Conservation (phyloP, 2,888 invertebrate genomes). For the Drosophila nr. perissopoda region DNA sequence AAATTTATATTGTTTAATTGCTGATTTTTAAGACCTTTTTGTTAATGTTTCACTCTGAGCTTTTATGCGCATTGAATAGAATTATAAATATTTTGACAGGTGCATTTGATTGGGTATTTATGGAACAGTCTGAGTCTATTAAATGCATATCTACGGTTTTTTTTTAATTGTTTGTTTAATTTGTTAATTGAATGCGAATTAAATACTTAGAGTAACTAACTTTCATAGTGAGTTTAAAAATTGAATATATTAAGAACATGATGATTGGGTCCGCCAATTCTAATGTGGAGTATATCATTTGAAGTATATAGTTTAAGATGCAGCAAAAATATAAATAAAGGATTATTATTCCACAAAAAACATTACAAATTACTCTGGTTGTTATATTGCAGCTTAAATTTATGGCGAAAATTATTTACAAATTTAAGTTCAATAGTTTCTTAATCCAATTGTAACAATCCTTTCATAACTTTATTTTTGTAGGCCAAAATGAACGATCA, state of each 20-base stretch:
- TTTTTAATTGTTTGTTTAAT: slow-evolving; percentile 24
- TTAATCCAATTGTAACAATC: background rate
- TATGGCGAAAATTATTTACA: background rate
- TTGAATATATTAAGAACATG: too few species aligned
- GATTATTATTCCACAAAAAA: background rate
- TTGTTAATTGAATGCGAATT: slow-evolving; percentile 28
- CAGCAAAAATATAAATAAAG: background rate
- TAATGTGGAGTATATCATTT: background rate
- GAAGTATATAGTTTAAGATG: background rate
- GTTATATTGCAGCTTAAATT: background rate
- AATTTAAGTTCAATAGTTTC: background rate
- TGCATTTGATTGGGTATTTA: slow-evolving; percentile 22
- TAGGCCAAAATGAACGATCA: slow-evolving; percentile 86
- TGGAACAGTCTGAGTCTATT: background rate
- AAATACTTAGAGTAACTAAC: background rate
- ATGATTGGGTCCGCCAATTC: background rate
- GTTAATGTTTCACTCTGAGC: slow-evolving; percentile 27
- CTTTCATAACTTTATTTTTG: slow-evolving; percentile 8
- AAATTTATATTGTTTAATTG: slow-evolving; percentile 7
- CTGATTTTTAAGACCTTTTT: slow-evolving; percentile 11
- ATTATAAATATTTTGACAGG: slow-evolving; percentile 43
- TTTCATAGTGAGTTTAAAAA: too few species aligned
- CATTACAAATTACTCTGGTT: background rate
- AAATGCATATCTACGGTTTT: slow-evolving; percentile 41
- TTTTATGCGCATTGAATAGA: slow-evolving; percentile 24